These are phyloP conservation scores for Lasioglossum baleicum DNA, from an alignment of 1,140 invertebrate species.

Conservation along the genomic window DNA sequence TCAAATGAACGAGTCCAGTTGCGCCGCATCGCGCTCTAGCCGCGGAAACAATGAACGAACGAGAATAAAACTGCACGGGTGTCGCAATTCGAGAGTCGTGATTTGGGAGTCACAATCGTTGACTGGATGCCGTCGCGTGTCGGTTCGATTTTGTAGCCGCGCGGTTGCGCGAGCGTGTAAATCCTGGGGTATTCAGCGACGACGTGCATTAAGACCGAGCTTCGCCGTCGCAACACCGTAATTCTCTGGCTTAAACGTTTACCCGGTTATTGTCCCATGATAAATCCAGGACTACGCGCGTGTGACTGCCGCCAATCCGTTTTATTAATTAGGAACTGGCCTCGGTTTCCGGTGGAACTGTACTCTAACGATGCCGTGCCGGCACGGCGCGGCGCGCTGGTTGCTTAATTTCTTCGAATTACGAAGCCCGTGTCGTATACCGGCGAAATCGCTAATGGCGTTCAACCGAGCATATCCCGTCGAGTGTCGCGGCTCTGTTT, in stretches of 20 bases:
- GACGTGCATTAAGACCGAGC: slow-evolving; percentile 43
- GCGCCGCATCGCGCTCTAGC: too few relatives aligned
- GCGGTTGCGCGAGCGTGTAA: slow-evolving; percentile 14
- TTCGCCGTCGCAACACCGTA: slow-evolving; percentile 29
- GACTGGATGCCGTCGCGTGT: neutral
- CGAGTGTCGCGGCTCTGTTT: neutral
- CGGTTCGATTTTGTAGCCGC: slow-evolving; percentile 21
- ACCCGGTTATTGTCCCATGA: slow-evolving; percentile 50
- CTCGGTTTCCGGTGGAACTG: neutral
- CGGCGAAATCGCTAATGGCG: neutral
- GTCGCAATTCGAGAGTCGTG: too few relatives aligned
- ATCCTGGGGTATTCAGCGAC: slow-evolving; percentile 40
- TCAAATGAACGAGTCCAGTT: too few relatives aligned
- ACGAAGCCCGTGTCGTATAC: too few relatives aligned
- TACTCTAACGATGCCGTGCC: too few relatives aligned
- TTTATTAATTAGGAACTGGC: slow-evolving; percentile 45
- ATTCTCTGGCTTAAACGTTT: slow-evolving; percentile 53
- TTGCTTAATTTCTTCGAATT: neutral
- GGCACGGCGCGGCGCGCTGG: too few relatives aligned
- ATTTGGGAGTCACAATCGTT: neutral
- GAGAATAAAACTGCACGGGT: too few relatives aligned
- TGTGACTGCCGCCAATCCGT: slow-evolving; percentile 22
- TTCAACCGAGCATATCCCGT: neutral
- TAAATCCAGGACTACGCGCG: slow-evolving; percentile 36
- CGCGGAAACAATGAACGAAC: too few relatives aligned